phyloP scores from a whole-genome alignment of 92 coral and sea anemone species.

The Bergia sp. region DNA sequence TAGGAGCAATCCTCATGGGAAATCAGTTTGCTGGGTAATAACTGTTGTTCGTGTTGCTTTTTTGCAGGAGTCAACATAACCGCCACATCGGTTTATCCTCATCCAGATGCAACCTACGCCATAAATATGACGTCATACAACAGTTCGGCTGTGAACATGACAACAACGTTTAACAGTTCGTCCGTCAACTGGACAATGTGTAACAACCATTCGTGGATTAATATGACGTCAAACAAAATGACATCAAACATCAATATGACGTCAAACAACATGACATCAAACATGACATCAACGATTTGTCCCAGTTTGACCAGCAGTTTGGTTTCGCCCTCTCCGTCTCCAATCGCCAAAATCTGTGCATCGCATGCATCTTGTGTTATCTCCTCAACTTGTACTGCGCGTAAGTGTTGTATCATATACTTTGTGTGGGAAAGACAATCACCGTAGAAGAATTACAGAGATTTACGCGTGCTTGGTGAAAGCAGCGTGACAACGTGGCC shows the following conservation, averaged over 20 bases:
- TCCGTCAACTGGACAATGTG: not conserved
- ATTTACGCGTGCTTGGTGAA: too few species aligned
- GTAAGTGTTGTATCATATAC: not conserved
- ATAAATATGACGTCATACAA: constrained; percentile 16
- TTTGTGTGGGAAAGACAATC: not conserved
- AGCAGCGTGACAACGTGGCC: too few species aligned
- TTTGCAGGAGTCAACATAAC: not conserved
- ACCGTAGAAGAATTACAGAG: not conserved
- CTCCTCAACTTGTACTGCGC: not conserved
- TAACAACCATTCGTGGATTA: not conserved
- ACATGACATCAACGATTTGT: not conserved
- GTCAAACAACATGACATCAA: constrained; percentile 20
- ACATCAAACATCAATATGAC: not conserved
- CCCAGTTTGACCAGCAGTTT: not conserved
- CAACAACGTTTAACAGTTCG: constrained; percentile 1
- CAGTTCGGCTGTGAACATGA: constrained; percentile 4
- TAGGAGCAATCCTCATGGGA: not conserved
- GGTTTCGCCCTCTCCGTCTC: constrained; percentile 5
- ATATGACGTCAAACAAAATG: constrained; percentile 4
- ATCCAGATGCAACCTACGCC: constrained; percentile 6
- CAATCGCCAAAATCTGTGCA: not conserved
- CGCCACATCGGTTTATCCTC: not conserved
- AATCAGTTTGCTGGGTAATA: not conserved
- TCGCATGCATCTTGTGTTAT: constrained; percentile 23
- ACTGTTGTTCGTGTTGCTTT: not conserved